Evolutionary conservation across 2,113 vertebrate genomes (phyloP).

Genomic region (Pavo muticus): DNA sequence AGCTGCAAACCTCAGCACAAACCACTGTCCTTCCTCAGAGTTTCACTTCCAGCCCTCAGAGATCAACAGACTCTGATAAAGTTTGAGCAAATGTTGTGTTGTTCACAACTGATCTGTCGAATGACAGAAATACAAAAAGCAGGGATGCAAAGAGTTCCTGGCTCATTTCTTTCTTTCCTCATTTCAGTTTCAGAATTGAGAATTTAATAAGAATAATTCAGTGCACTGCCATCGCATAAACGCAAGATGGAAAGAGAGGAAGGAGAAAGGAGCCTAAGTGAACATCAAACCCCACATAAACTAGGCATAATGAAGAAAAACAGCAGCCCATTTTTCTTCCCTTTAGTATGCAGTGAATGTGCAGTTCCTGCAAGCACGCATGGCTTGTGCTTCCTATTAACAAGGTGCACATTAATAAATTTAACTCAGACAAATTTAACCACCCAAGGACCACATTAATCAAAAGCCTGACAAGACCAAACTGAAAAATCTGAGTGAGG

Average conservation of each 20-base stretch:
- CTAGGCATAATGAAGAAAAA: slow-evolving; percentile 43
- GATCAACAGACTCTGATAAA: background rate
- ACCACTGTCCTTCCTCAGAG: background rate
- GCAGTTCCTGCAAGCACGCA: background rate
- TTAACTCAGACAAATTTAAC: slow-evolving; percentile 34
- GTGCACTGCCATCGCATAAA: background rate
- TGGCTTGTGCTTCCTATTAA: slow-evolving; percentile 28
- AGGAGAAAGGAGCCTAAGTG: background rate
- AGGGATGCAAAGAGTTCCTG: background rate
- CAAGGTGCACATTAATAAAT: background rate
- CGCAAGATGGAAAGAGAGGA: background rate
- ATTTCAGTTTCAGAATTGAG: background rate
- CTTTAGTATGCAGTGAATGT: background rate
- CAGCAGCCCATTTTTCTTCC: slow-evolving; percentile 58
- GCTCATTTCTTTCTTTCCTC: background rate
- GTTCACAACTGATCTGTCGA: background rate
- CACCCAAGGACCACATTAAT: slow-evolving; percentile 18
- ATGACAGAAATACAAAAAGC: background rate
- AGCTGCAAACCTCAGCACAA: background rate
- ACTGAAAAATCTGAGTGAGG: slow-evolving; percentile 24
- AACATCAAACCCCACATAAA: background rate
- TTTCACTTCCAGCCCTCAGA: background rate
- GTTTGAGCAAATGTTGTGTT: background rate
- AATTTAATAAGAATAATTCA: slow-evolving; percentile 17
- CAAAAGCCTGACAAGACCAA: slow-evolving; percentile 35